Evolutionary conservation across 2,888 invertebrate species (phyloP).

Genomic region (Priocnemis perturbator): DNA sequence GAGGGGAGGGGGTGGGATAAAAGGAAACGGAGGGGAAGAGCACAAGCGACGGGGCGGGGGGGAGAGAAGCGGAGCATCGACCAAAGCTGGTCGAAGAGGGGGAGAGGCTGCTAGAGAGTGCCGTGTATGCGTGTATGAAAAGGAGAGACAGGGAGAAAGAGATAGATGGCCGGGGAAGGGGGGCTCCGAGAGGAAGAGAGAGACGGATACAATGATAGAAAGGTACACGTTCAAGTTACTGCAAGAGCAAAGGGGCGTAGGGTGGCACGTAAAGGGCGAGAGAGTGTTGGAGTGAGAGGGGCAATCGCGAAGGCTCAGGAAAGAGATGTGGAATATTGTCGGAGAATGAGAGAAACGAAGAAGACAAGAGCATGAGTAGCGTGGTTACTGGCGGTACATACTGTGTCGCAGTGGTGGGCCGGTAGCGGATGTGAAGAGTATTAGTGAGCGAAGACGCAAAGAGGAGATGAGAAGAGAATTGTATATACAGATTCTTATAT

Average conservation of each 20-base stretch:
- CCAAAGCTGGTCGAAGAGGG: conserved; percentile 1
- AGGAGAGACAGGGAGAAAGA: conserved; percentile 23
- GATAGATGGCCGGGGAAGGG: conserved; percentile 27
- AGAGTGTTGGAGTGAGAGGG: too few species aligned
- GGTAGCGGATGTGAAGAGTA: conserved; percentile 9
- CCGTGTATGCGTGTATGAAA: too few species aligned
- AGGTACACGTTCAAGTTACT: too few species aligned
- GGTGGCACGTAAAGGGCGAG: too few species aligned
- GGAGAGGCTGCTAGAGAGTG: conserved; percentile 26
- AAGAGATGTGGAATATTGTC: not conserved
- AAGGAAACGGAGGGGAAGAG: conserved; percentile 14
- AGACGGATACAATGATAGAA: not conserved
- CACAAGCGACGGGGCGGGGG: conserved; percentile 15
- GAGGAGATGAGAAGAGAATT: not conserved
- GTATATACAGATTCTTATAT: too few species aligned
- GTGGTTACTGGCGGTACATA: conserved; percentile 3
- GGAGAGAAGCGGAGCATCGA: conserved; percentile 12
- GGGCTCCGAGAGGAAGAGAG: conserved; percentile 17
- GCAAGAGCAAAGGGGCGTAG: too few species aligned
- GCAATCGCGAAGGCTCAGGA: too few species aligned
- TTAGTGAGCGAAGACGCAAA: not conserved
- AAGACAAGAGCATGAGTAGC: conserved; percentile 11
- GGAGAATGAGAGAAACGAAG: conserved; percentile 12
- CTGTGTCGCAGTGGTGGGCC: not conserved
- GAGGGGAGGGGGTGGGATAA: conserved; percentile 26